phyloP scores from a whole-genome alignment of 2,888 invertebrate species.

The Diabrotica balteata region DNA sequence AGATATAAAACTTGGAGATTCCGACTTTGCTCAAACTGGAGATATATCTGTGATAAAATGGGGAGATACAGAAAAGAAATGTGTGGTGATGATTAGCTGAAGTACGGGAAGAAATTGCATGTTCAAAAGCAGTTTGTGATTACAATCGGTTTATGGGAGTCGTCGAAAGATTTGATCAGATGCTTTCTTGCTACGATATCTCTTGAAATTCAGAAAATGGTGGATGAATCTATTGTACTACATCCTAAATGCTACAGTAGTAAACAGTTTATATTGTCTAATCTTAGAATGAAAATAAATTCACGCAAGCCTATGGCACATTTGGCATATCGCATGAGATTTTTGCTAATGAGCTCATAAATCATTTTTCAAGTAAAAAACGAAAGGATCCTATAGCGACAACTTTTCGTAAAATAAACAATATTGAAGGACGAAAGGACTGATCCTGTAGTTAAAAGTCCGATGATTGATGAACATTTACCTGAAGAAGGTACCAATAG shows the following conservation, averaged over 20 bases:
- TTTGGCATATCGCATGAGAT: too few species aligned
- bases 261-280: too few species aligned
- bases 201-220: not conserved
- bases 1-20: not conserved
- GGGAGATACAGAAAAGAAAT: not conserved
- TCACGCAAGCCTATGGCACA: too few species aligned
- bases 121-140: conserved; percentile 40
- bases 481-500: too few species aligned
- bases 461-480: too few species aligned
- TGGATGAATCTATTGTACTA: not conserved
- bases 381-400: too few species aligned
- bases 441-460: too few species aligned
- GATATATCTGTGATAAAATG: conserved; percentile 5
- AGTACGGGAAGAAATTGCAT: not conserved
- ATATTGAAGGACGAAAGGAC: too few species aligned
- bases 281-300: too few species aligned
- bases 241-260: not conserved
- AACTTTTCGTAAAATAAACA: too few species aligned
- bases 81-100: not conserved
- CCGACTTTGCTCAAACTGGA: not conserved
- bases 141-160: conserved; percentile 49
- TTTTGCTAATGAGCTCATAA: too few species aligned
- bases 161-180: conserved; percentile 47
- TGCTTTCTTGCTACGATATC: not conserved
- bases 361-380: too few species aligned